Conservation (phyloP, 2,797 vertebrate species). For the Melopsittacus undulatus region DNA sequence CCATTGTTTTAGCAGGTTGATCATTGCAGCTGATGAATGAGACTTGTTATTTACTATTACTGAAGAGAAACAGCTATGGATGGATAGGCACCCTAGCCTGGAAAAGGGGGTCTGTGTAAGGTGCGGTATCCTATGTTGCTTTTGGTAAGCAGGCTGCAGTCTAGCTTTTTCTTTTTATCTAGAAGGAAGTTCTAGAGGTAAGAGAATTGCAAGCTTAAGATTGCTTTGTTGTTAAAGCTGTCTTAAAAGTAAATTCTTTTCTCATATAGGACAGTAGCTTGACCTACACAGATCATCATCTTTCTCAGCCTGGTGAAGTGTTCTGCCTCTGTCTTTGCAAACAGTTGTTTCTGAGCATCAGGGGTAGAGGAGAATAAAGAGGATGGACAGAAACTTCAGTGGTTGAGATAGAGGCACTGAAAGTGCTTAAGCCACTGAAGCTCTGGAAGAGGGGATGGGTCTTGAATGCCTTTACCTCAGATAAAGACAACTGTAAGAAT, state of each 20-base stretch:
- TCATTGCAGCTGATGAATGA: neutral
- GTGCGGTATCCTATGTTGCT: neutral
- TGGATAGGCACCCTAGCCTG: neutral
- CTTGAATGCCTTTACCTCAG: neutral
- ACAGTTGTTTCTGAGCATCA: neutral
- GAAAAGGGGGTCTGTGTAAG: neutral
- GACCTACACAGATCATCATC: neutral
- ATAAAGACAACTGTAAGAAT: neutral
- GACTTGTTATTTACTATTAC: neutral
- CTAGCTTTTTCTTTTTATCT: neutral
- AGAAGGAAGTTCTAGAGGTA: neutral
- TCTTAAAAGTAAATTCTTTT: neutral
- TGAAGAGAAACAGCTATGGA: neutral
- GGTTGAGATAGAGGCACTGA: neutral
- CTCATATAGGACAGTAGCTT: neutral
- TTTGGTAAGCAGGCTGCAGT: neutral
- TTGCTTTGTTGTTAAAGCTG: neutral
- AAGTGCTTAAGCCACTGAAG: neutral
- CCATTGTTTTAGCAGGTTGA: neutral
- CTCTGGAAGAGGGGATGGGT: neutral
- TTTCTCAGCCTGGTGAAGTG: neutral
- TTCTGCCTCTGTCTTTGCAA: neutral
- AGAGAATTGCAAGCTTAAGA: neutral
- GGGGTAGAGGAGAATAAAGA: neutral
- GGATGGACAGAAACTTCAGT: neutral